Conservation (phyloP, 2,888 invertebrate genomes). For the Anthophora plumipes region DNA sequence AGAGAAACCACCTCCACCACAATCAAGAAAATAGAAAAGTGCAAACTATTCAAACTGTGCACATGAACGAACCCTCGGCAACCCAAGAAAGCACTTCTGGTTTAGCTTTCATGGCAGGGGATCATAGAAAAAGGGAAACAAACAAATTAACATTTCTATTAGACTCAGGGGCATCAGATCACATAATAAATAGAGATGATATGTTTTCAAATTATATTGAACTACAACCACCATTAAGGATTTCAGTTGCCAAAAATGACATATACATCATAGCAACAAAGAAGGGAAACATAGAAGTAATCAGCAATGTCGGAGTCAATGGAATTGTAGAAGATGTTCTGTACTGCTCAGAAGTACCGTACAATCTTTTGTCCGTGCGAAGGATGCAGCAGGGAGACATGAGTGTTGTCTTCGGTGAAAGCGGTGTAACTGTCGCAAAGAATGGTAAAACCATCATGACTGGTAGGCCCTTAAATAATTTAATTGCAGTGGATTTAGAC, state of each 20-base stretch:
- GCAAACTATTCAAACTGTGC: not conserved
- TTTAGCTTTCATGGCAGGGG: not conserved
- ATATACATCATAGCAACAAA: not conserved
- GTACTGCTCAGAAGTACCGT: not conserved
- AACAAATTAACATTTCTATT: not conserved
- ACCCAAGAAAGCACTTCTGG: not conserved
- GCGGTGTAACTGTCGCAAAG: not conserved
- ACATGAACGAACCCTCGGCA: not conserved
- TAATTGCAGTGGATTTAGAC: not conserved
- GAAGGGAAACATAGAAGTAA: not conserved
- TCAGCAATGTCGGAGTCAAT: not conserved
- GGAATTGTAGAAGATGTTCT: not conserved
- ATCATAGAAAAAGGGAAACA: not conserved
- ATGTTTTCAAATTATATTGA: not conserved
- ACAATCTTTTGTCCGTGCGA: not conserved
- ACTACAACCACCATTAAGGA: not conserved
- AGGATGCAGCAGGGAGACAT: not conserved
- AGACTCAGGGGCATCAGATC: not conserved
- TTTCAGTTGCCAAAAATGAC: not conserved
- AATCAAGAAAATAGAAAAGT: not conserved
- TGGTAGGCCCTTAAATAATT: not conserved
- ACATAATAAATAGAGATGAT: not conserved
- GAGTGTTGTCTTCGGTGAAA: not conserved
- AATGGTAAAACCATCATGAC: not conserved
- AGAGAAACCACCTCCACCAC: not conserved